phyloP scores from a whole-genome alignment of 2,888 invertebrate species.

The Tipula helvola region DNA sequence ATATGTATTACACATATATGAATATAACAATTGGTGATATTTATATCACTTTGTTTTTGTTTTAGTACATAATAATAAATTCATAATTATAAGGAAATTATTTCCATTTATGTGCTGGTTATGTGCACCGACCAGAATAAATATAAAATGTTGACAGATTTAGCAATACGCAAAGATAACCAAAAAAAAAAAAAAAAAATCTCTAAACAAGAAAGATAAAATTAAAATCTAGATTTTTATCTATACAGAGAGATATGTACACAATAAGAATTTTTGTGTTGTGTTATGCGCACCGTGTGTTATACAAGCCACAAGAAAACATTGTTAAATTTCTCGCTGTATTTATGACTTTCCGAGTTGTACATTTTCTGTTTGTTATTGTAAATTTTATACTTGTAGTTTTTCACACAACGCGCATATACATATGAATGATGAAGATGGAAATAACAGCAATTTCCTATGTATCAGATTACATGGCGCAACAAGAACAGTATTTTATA shows the following conservation, averaged over 20 bases:
- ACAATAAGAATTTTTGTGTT: constrained; percentile 1
- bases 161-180: not conserved
- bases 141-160: not conserved
- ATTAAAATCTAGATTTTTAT: not conserved
- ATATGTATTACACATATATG: not conserved
- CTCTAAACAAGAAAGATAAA: not conserved
- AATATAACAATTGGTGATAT: not conserved
- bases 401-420: not conserved
- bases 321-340: not conserved
- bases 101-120: not conserved
- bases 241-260: not conserved
- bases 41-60: not conserved
- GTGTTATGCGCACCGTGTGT: not conserved
- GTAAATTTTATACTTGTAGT: not conserved
- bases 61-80: not conserved
- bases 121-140: not conserved
- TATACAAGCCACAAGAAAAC: not conserved
- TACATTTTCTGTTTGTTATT: not conserved
- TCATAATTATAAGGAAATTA: constrained; percentile 4
- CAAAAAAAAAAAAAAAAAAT: not conserved
- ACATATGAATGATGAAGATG: not conserved
- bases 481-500: not conserved
- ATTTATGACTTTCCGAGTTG: not conserved
- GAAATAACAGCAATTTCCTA: not conserved
- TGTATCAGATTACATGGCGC: not conserved